These are phyloP conservation scores for Anastatus disparis DNA, from an alignment of 1,140 invertebrate genomes.

Conservation along the genomic window DNA sequence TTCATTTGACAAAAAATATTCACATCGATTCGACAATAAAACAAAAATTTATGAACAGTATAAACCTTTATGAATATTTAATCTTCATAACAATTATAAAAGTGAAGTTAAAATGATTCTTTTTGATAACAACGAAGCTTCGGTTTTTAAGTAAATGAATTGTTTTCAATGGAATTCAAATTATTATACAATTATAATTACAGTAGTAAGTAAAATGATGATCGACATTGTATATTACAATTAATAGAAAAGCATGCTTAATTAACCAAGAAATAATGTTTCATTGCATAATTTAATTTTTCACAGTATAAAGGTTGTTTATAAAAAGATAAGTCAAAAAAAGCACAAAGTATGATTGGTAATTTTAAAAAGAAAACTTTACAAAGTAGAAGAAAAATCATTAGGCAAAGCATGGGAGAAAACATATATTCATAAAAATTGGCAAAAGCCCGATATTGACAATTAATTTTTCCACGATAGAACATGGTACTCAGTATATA, in stretches of 20 bases:
- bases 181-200: too few relatives aligned
- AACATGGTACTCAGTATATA: slow-evolving; percentile 19
- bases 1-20: slow-evolving; percentile 25
- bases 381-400: background rate
- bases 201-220: too few relatives aligned
- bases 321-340: too few relatives aligned
- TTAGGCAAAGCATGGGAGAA: background rate
- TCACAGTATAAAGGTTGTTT: too few relatives aligned
- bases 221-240: too few relatives aligned
- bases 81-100: slow-evolving; percentile 1
- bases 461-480: slow-evolving; percentile 7
- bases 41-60: slow-evolving; percentile 16
- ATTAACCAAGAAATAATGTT: too few relatives aligned
- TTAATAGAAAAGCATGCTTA: too few relatives aligned
- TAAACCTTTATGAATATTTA: slow-evolving; percentile 1
- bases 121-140: background rate
- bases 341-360: background rate
- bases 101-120: background rate
- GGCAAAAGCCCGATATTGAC: background rate
- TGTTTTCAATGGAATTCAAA: too few relatives aligned
- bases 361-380: background rate
- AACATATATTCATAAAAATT: background rate
- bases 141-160: background rate
- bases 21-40: slow-evolving; percentile 14
- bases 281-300: too few relatives aligned